phyloP scores from a whole-genome alignment of 2,888 invertebrate species.

The Petrolisthes manimaculis region DNA sequence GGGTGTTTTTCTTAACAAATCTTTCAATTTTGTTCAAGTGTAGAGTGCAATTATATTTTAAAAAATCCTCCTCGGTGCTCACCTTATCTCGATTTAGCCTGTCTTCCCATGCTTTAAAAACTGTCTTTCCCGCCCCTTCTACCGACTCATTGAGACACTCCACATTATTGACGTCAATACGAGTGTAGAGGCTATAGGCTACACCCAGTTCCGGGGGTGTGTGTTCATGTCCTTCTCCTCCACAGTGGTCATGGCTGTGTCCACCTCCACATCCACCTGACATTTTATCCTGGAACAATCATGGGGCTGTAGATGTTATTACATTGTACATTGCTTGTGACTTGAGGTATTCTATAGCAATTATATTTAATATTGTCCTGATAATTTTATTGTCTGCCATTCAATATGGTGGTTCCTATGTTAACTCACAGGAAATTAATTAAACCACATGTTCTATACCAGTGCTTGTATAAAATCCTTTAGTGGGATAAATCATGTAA shows the following conservation, averaged over 20 bases:
- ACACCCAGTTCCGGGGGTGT: constrained; percentile 77
- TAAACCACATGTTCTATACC: too few relatives aligned
- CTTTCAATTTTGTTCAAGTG: too few relatives aligned
- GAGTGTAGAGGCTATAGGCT: constrained; percentile 86
- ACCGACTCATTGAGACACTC: constrained; percentile 90
- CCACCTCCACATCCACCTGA: constrained; percentile 55
- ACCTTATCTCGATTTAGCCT: constrained; percentile 83
- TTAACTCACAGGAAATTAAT: too few relatives aligned
- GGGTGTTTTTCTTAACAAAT: too few relatives aligned
- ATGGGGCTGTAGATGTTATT: too few relatives aligned
- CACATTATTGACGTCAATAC: constrained; percentile 88
- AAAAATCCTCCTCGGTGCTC: not conserved
- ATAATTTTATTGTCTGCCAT: too few relatives aligned
- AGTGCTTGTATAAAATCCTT: too few relatives aligned
- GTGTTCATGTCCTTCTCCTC: constrained; percentile 60
- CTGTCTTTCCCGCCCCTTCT: constrained; percentile 87
- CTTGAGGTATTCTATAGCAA: too few relatives aligned
- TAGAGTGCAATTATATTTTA: not conserved
- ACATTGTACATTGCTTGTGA: too few relatives aligned
- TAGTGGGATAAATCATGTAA: too few relatives aligned
- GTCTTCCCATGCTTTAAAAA: constrained; percentile 94
- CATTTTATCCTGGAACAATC: constrained; percentile 29
- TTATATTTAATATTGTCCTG: too few relatives aligned
- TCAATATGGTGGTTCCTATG: too few relatives aligned
- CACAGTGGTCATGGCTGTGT: constrained; percentile 45